Conservation (phyloP, 2,888 invertebrate genomes). For the Monochamus alternatus region DNA sequence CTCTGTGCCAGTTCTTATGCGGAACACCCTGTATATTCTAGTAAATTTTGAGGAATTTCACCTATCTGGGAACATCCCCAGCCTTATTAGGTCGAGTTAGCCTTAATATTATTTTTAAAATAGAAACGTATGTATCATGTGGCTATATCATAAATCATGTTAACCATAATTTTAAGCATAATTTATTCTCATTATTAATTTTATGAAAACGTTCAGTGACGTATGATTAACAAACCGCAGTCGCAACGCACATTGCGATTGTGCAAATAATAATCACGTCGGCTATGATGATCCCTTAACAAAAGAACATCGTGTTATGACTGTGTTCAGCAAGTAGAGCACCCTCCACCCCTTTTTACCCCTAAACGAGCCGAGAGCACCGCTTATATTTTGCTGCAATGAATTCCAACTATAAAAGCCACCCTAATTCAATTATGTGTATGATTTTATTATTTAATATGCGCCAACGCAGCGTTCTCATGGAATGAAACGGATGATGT, state of each 20-base stretch:
- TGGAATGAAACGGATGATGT: conserved; percentile 46
- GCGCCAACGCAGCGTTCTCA: conserved; percentile 49
- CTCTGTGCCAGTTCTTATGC: no score
- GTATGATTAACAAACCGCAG: conserved; percentile 36
- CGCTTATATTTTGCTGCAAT: conserved; percentile 50
- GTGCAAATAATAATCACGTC: conserved; percentile 37
- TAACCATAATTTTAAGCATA: conserved; percentile 35
- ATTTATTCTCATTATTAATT: conserved; percentile 36
- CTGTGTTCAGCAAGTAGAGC: conserved; percentile 29
- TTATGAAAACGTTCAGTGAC: conserved; percentile 32
- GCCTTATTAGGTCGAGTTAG: not conserved
- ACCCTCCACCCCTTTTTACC: conserved; percentile 35
- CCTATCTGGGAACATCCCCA: no score
- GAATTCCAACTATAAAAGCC: conserved; percentile 60
- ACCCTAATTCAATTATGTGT: conserved; percentile 64
- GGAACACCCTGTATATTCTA: no score
- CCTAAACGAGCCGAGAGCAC: conserved; percentile 36
- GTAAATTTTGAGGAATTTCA: no score
- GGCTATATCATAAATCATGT: conserved; percentile 25
- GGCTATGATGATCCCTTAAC: conserved; percentile 32
- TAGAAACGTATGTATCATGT: not conserved
- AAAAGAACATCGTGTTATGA: conserved; percentile 38
- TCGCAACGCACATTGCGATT: conserved; percentile 22
- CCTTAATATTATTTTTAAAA: conserved; percentile 20
- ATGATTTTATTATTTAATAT: conserved; percentile 63